phyloP scores from a whole-genome alignment of 2,888 invertebrate species.

The Conops quadrifasciatus region DNA sequence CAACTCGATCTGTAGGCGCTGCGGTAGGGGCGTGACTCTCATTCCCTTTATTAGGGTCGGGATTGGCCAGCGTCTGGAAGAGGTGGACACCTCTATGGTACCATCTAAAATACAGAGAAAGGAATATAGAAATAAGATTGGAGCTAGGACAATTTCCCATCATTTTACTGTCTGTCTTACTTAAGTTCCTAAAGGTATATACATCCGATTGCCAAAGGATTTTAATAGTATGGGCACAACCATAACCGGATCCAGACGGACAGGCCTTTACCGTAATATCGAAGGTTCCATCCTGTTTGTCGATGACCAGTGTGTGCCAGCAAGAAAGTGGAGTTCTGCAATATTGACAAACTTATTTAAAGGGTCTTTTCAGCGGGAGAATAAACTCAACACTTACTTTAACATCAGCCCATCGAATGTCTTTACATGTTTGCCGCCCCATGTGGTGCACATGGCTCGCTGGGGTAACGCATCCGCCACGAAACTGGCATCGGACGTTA shows the following conservation, averaged over 20 bases:
- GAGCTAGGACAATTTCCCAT: not conserved
- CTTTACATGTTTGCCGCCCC: conserved; percentile 83
- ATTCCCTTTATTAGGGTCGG: conserved; percentile 79
- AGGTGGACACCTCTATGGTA: conserved; percentile 68
- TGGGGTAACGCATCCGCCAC: conserved; percentile 66
- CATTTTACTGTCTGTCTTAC: conserved; percentile 55
- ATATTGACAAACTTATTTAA: not conserved
- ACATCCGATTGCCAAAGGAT: conserved; percentile 75
- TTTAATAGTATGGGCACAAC: conserved; percentile 59
- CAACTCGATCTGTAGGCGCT: conserved; percentile 74
- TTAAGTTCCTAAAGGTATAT: conserved; percentile 69
- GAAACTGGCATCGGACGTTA: conserved; percentile 53
- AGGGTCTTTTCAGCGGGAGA: not conserved
- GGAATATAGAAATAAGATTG: not conserved
- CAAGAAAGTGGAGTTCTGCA: conserved; percentile 79
- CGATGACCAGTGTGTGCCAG: conserved; percentile 77
- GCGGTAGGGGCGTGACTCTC: conserved; percentile 76
- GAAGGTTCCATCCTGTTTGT: conserved; percentile 76
- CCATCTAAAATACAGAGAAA: conserved; percentile 64
- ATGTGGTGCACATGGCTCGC: conserved; percentile 78
- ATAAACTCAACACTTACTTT: conserved; percentile 66
- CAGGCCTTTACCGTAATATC: conserved; percentile 72
- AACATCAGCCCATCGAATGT: conserved; percentile 85
- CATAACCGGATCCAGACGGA: conserved; percentile 68
- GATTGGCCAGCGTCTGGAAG: conserved; percentile 71